Evolutionary conservation across 1,140 invertebrate genomes (phyloP), one percentile per base, ranked within the genome.

Genomic region (Drosophila ercepeae): DNA sequence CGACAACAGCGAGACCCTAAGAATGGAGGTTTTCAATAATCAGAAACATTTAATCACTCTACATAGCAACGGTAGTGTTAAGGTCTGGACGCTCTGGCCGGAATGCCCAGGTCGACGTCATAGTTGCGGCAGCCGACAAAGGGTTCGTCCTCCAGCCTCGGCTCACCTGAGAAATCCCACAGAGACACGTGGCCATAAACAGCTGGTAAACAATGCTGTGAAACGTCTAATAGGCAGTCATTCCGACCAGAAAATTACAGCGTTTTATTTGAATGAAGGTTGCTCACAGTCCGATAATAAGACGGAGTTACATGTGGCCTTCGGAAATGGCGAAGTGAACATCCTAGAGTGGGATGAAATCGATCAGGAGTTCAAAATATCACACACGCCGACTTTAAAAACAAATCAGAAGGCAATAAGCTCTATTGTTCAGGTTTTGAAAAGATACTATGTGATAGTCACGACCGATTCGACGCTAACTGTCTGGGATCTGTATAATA

Each of bases 221-320:
- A 78, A 67, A 16, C 54, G 79, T 7, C 25, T 42, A 1, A 50
- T 34, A 3, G 45, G 32, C 11, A 70, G 23, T 14, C 27, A 53
- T 11, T 44, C 8, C 4, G 57, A 73, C 13, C 73, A 64, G 11
- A 73, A 67, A 29, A 65, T 84, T 18, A 48, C 59, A 0, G 68
- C 76, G 0, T 84, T 86, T 18, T 65, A 69, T 65, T 21, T 84
- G 29, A 50, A 84, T 5, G 76, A 84, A 36, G 57, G 58, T 5
- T 39, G 42, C 3, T 21, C 29, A 3, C 39, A 9, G 32, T 32
- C 11, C 9, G 7, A 27, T 3, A 25, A 48, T 7, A 65, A 42
- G 16, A 81, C 79, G 4, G 58, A 84, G 29, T n/a, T 84, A 2
- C 81, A 84, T 65, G 54, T 84, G 14, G 81, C 73, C 8, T 76